Conservation (phyloP, 1,140 invertebrate species). For the Metopolophium dirhodum region DNA sequence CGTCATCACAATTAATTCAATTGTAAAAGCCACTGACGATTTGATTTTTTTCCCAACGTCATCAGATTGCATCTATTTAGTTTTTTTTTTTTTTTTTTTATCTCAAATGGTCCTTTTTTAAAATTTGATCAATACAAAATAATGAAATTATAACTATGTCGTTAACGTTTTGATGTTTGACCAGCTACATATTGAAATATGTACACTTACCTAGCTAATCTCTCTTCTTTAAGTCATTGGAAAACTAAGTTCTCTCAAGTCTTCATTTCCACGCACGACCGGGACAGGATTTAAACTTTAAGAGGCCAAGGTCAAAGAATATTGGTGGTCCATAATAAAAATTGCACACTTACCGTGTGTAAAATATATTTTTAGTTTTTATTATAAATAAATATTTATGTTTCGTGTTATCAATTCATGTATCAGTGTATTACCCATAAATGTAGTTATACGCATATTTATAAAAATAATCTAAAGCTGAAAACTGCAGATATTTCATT, state of each 20-base stretch:
- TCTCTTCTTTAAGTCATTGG: not conserved
- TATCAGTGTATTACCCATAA: no score
- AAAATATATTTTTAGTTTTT: no score
- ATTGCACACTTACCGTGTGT: no score
- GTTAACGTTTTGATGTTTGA: not conserved
- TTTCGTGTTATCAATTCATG: no score
- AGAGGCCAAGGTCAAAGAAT: no score
- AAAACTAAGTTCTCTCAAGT: not conserved
- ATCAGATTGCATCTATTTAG: not conserved
- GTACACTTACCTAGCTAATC: not conserved
- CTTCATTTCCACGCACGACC: no score
- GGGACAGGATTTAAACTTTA: no score
- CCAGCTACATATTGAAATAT: not conserved
- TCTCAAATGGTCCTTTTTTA: not conserved
- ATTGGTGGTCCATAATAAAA: no score
- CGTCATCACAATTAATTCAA: slow-evolving; percentile 4
- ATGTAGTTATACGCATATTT: no score
- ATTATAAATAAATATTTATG: no score
- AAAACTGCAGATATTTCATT: no score
- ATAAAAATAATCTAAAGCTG: no score
- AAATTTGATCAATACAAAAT: not conserved
- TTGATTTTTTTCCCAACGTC: not conserved
- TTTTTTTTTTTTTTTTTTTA: not conserved
- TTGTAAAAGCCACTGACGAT: not conserved
- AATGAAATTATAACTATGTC: not conserved